These are phyloP conservation scores for Autographa pulchrina DNA, from an alignment of 2,888 invertebrate species.

Conservation along the genomic window DNA sequence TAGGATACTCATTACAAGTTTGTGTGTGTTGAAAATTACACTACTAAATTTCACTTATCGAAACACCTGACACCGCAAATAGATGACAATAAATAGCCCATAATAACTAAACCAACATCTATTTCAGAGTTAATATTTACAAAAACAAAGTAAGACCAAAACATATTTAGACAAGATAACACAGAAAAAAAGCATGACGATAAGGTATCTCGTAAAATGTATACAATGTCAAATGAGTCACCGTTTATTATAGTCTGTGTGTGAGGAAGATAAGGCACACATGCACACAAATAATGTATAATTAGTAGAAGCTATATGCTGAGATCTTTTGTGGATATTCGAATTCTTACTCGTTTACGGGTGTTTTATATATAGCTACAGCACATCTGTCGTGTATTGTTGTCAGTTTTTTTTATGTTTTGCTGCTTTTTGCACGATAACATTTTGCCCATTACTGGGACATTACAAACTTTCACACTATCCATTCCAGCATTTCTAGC, in stretches of 20 bases:
- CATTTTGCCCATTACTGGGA: too few relatives aligned
- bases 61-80: slow-evolving; percentile 12
- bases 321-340: not conserved
- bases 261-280: slow-evolving; percentile 26
- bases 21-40: too few relatives aligned
- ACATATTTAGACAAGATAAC: slow-evolving; percentile 44
- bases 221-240: slow-evolving; percentile 68
- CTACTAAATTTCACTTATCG: too few relatives aligned
- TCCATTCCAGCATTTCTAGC: too few relatives aligned
- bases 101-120: slow-evolving; percentile 17
- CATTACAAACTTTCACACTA: too few relatives aligned
- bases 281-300: not conserved
- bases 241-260: slow-evolving; percentile 22
- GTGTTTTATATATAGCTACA: too few relatives aligned
- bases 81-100: slow-evolving; percentile 14
- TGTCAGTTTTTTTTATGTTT: too few relatives aligned
- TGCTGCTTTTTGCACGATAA: too few relatives aligned
- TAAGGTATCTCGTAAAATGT: slow-evolving; percentile 37
- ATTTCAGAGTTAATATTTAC: slow-evolving; percentile 41
- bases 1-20: too few relatives aligned
- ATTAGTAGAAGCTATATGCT: not conserved
- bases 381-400: too few relatives aligned
- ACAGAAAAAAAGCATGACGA: not conserved
- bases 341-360: not conserved
- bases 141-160: slow-evolving; percentile 39